Evolutionary conservation across 1,140 invertebrate genomes (phyloP), one percentile per base, ranked within the genome.

Genomic region (Sesamia nonagrioides): DNA sequence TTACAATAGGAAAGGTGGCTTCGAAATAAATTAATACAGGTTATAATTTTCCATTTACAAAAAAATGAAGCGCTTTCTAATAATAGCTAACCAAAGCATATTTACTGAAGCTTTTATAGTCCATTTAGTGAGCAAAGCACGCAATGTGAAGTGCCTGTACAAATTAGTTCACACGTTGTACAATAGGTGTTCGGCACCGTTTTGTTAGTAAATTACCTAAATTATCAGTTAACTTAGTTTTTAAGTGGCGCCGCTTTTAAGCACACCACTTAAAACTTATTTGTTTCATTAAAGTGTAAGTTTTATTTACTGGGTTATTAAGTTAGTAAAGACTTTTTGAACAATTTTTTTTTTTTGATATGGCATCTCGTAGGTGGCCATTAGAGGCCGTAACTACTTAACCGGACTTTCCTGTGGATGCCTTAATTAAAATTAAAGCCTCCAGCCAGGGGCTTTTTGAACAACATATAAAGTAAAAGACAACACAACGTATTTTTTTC

Each of bases 81-180:
- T 60, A 60, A 60, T 7, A 66, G 37, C 61, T 35, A 21, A 66
- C 37, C n/a, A 66, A 42, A 42, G 42, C 6, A 42, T 42, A 42
- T 66, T 66, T 18, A 40, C 37, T 42, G 45, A 69, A 69, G 42
- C 18, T 33, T 63, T 63, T 63, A 63, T 21, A 42, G 21, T 33
- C 42, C 66, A 69, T 48, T 69, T 48, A 48, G 63, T 69, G 1
- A 37, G 60, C 11, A 60, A 11, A 18, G 37, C 61, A 66, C 61
- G 66, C 66, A 42, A 45, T 27, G 42, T 69, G 42, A 27, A 17
- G 60, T 63, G 60, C 33, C 60, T 27, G 18, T 68, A 69, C 66
- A 69, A 69, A 69, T 69, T 69, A 69, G 9, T 69, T 69, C 66
- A 69, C 66, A 69, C 66, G 50, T 69, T 69, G 50, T 69, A 48